phyloP scores from a whole-genome alignment of 2,888 invertebrate genomes.

The Dicycla oo region DNA sequence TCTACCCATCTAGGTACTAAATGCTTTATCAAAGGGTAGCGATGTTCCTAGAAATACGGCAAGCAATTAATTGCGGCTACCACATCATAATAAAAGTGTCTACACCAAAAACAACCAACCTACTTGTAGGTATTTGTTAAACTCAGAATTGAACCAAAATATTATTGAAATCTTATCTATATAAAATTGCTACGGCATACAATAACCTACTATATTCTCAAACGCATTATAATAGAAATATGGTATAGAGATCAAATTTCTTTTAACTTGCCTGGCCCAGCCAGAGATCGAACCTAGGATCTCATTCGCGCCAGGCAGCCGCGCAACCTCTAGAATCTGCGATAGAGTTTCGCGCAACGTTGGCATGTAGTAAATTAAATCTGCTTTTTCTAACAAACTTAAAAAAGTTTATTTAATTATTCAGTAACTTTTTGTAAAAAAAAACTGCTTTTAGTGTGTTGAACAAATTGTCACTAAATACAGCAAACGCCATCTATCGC shows the following conservation, averaged over 20 bases:
- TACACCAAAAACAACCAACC: neutral
- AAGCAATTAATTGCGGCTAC: neutral
- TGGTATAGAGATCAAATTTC: neutral
- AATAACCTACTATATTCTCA: neutral
- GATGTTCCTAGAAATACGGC: neutral
- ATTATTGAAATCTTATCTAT: neutral
- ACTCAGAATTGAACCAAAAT: neutral
- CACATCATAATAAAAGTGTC: neutral
- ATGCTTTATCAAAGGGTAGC: neutral
- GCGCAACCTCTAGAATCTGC: neutral
- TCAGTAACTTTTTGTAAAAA: neutral
- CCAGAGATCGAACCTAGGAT: constrained; percentile 12
- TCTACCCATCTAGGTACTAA: neutral
- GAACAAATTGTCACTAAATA: neutral
- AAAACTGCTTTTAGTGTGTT: neutral
- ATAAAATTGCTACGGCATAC: no score
- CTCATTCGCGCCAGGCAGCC: neutral
- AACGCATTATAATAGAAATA: no score
- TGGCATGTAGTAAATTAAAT: neutral
- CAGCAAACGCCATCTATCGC: constrained; percentile 35
- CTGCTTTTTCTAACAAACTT: neutral
- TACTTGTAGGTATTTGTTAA: neutral
- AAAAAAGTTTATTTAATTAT: no score
- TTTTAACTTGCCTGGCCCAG: neutral
- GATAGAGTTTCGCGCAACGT: neutral